Conservation (phyloP, 1,140 invertebrate genomes). For the Lepidurus packardi region DNA sequence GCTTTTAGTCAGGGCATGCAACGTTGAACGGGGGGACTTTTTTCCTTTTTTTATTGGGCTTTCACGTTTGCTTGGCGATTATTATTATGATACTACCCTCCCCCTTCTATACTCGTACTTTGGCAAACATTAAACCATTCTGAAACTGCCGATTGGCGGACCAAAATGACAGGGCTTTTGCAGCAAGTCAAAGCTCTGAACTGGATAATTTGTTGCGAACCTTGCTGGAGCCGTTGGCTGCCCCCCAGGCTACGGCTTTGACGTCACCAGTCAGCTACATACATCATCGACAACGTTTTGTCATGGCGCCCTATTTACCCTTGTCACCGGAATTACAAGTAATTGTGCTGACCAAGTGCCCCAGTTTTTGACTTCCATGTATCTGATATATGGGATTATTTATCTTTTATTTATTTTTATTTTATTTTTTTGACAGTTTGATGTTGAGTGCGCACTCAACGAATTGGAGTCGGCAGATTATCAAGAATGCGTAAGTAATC, state of each 20-base stretch:
- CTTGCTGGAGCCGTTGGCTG: not conserved
- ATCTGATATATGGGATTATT: not conserved
- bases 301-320: conserved; percentile 16
- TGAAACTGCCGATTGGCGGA: not conserved
- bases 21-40: not conserved
- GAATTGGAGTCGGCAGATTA: not conserved
- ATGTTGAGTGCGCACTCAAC: not conserved
- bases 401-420: not conserved
- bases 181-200: not conserved
- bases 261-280: not conserved
- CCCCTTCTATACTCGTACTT: not conserved
- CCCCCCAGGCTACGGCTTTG: not conserved
- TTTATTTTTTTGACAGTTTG: not conserved
- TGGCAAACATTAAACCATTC: not conserved
- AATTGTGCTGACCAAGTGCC: not conserved
- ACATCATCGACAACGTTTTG: conserved; percentile 1
- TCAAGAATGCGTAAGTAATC: not conserved
- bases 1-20: not conserved
- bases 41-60: not conserved
- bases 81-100: too few species aligned
- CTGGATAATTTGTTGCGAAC: conserved; percentile 21
- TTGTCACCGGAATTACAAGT: conserved; percentile 12
- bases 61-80: not conserved
- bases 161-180: not conserved
- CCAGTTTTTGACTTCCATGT: not conserved